Evolutionary conservation across 2,113 vertebrate species (phyloP).

Genomic region (Ia io): DNA sequence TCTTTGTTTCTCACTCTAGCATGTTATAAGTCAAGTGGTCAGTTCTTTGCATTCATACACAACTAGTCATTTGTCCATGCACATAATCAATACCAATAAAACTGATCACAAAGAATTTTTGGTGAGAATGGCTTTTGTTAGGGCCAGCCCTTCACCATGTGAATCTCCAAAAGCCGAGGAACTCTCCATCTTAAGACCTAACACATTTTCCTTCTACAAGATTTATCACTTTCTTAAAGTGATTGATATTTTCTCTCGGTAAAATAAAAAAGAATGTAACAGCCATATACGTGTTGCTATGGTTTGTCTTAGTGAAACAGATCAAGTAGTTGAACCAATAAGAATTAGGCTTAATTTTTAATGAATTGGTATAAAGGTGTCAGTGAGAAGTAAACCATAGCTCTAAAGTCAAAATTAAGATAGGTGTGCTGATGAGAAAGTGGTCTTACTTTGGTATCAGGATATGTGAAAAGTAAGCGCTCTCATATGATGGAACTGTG

Average conservation of each 20-base stretch:
- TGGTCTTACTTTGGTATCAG: background rate
- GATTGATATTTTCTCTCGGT: background rate
- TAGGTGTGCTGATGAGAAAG: background rate
- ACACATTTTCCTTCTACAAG: background rate
- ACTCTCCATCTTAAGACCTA: background rate
- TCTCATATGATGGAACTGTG: background rate
- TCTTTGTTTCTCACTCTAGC: background rate
- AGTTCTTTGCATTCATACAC: background rate
- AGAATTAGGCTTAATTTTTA: background rate
- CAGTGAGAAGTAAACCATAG: background rate
- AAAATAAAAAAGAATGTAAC: background rate
- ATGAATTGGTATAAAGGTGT: background rate
- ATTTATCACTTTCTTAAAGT: background rate
- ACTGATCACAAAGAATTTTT: background rate
- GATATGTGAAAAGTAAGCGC: background rate
- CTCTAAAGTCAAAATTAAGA: background rate
- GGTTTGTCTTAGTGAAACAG: background rate
- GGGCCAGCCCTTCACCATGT: background rate
- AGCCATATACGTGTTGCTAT: background rate
- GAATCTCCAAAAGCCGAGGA: background rate
- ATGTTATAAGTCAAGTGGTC: background rate
- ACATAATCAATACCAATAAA: background rate
- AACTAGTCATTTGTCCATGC: background rate
- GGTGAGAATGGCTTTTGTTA: background rate
- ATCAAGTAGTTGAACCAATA: background rate